Evolutionary conservation across 1,140 invertebrate species (phyloP).

Genomic region (Amyelois transitella): DNA sequence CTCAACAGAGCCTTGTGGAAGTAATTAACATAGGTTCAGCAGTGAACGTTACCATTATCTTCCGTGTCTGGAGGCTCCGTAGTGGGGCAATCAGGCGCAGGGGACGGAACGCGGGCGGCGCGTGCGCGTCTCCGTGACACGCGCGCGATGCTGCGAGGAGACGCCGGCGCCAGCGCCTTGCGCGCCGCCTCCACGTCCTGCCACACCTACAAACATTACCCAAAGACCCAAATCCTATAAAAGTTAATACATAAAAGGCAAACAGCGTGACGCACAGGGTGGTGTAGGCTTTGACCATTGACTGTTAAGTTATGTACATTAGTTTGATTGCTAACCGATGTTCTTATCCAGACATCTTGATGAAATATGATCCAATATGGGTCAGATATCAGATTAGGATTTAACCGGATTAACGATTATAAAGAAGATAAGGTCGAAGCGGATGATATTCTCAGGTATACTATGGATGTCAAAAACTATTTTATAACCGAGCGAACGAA

Average conservation of each 20-base stretch:
- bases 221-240: background rate
- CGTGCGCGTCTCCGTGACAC: constrained; percentile 30
- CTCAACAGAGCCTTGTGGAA: background rate
- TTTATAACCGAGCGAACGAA: background rate
- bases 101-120: constrained; percentile 10
- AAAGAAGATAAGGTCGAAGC: no score
- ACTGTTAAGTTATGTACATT: no score
- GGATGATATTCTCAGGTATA: background rate
- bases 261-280: no score
- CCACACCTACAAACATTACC: constrained; percentile 73
- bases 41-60: constrained; percentile 20
- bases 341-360: no score
- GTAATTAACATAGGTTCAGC: background rate
- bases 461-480: background rate
- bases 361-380: no score
- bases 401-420: no score
- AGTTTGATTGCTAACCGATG: no score
- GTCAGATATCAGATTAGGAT: no score
- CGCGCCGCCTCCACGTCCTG: constrained; percentile 79
- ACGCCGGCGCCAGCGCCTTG: constrained; percentile 79
- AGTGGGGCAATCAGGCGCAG: constrained; percentile 46
- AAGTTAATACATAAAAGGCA: background rate
- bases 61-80: constrained; percentile 25
- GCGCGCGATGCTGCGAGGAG: constrained; percentile 50
- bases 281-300: no score